Percentiles rank a stretch among this genome's conserved stretches.
These are phyloP conservation scores for Cybosia mesomella DNA, from an alignment of 2,888 invertebrate genomes.

Conservation along the genomic window DNA sequence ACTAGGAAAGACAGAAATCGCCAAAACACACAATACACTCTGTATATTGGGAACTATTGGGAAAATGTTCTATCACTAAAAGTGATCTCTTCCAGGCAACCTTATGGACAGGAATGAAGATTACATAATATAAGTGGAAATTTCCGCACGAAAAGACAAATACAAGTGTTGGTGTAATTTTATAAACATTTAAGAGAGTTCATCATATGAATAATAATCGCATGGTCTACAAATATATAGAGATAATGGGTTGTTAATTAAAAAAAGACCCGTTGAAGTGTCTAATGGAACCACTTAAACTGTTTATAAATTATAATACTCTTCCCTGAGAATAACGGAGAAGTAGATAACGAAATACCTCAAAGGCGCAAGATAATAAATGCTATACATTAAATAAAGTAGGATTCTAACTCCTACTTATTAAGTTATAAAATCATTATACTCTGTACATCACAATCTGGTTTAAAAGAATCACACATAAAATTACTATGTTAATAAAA, in stretches of 20 bases:
- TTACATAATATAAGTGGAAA: no score
- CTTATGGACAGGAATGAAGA: no score
- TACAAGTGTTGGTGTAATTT: no score
- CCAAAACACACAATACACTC: no score
- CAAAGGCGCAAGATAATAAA: background rate
- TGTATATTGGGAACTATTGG: no score
- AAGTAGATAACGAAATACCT: background rate
- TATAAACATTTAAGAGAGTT: no score
- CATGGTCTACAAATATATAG: no score
- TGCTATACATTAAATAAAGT: background rate
- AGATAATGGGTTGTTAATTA: background rate
- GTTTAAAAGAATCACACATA: conserved; percentile 6
- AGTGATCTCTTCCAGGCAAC: no score
- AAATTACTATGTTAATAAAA: conserved; percentile 32
- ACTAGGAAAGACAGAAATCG: no score
- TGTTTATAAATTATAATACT: background rate
- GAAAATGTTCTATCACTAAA: no score
- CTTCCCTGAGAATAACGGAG: background rate
- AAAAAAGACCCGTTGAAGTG: background rate
- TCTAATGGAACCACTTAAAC: background rate
- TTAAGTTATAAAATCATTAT: background rate
- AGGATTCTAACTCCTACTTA: background rate
- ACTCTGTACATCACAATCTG: conserved; percentile 3
- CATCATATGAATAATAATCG: no score
- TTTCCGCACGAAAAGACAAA: no score